Evolutionary conservation across 2,797 vertebrate genomes (phyloP).

Genomic region (Muscicapa striata): DNA sequence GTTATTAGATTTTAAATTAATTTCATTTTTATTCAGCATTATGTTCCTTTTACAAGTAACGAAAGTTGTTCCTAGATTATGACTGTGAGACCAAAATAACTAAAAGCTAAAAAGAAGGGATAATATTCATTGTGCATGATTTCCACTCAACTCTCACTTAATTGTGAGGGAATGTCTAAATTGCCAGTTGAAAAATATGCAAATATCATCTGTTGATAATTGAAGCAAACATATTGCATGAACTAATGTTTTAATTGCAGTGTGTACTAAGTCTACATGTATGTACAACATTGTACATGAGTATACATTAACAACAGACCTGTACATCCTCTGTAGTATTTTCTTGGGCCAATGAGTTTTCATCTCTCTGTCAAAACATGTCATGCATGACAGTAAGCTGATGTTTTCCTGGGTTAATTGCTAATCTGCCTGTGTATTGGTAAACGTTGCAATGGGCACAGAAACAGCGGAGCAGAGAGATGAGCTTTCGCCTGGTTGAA

Average conservation of each 20-base stretch:
- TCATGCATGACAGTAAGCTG: neutral
- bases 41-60: neutral
- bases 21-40: neutral
- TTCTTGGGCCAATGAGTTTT: neutral
- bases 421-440: neutral
- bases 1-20: neutral
- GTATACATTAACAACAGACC: neutral
- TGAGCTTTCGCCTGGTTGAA: constrained; percentile 32
- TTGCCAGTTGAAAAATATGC: neutral
- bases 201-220: neutral
- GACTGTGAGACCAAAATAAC: neutral
- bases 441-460: constrained; percentile 60
- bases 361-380: neutral
- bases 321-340: neutral
- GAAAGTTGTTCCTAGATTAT: neutral
- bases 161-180: neutral
- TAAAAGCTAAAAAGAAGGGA: neutral
- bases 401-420: constrained; percentile 10
- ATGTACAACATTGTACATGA: neutral
- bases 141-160: neutral
- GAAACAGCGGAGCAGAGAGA: constrained; percentile 9
- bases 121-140: neutral
- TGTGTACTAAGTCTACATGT: neutral
- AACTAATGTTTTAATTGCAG: neutral
- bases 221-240: neutral